These are phyloP conservation scores for Diadegma fenestrale DNA, from an alignment of 2,888 invertebrate species.

Conservation along the genomic window DNA sequence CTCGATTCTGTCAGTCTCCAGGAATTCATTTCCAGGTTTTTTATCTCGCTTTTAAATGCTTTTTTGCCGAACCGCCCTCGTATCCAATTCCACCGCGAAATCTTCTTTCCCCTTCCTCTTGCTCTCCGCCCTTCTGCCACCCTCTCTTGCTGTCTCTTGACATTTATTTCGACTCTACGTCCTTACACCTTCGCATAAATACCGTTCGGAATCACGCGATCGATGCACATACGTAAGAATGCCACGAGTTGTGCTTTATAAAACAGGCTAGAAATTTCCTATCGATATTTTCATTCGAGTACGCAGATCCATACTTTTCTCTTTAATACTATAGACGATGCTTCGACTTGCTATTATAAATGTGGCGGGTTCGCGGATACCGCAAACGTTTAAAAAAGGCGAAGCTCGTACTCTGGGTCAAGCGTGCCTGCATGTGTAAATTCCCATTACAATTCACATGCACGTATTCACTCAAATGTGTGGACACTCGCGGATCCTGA, in stretches of 20 bases:
- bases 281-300: background rate
- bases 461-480: background rate
- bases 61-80: background rate
- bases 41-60: background rate
- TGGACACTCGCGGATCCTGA: background rate
- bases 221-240: conserved; percentile 51
- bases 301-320: background rate
- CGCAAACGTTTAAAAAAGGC: conserved; percentile 38
- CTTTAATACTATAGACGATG: conserved; percentile 9
- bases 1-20: background rate
- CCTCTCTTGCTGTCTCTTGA: background rate
- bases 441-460: background rate
- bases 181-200: conserved; percentile 13
- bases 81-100: background rate
- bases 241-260: conserved; percentile 34
- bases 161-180: conserved; percentile 41
- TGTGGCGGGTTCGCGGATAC: conserved; percentile 16
- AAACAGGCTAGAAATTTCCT: conserved; percentile 15
- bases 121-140: background rate
- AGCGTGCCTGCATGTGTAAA: background rate
- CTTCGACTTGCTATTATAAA: conserved; percentile 47
- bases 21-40: background rate
- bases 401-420: conserved; percentile 7
- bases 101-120: background rate
- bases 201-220: conserved; percentile 55